phyloP scores from a whole-genome alignment of 2,113 vertebrate species.

The Scomber japonicus region DNA sequence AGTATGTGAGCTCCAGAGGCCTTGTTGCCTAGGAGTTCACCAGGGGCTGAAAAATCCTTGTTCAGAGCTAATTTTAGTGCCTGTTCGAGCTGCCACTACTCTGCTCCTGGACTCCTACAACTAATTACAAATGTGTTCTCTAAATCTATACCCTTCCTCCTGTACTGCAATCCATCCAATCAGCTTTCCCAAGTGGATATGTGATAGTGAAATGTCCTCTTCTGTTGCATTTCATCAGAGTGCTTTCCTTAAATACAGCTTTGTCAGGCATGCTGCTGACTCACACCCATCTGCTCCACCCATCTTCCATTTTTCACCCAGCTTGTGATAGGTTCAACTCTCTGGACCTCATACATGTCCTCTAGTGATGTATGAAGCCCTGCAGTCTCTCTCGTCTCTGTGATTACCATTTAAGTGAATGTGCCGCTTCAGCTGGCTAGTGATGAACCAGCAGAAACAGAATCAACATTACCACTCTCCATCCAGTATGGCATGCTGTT shows the following conservation, averaged over 20 bases:
- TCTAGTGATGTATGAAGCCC: constrained; percentile 71
- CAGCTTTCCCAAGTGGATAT: constrained; percentile 33
- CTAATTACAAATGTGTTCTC: constrained; percentile 68
- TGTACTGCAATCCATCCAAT: constrained; percentile 57
- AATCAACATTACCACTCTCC: constrained; percentile 53
- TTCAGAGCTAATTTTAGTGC: constrained; percentile 42
- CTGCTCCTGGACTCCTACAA: constrained; percentile 36
- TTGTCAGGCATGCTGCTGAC: constrained; percentile 67
- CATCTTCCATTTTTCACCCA: constrained; percentile 66
- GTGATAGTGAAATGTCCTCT: constrained; percentile 41
- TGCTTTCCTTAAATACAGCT: constrained; percentile 36
- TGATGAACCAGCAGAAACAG: constrained; percentile 71
- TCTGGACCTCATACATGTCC: constrained; percentile 67
- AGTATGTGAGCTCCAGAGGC: constrained; percentile 27
- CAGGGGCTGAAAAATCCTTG: constrained; percentile 19
- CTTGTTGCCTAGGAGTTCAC: constrained; percentile 32
- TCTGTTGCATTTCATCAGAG: constrained; percentile 36
- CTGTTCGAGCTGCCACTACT: constrained; percentile 52
- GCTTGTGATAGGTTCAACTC: constrained; percentile 61
- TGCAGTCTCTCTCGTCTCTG: constrained; percentile 54
- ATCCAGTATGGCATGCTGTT: constrained; percentile 39
- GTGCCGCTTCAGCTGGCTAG: constrained; percentile 57
- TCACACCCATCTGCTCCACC: constrained; percentile 49
- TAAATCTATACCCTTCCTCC: constrained; percentile 36
- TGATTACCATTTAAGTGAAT: constrained; percentile 78